These are phyloP conservation scores for Tragelaphus scriptus DNA, from an alignment of 2,113 vertebrate genomes.

Conservation along the genomic window DNA sequence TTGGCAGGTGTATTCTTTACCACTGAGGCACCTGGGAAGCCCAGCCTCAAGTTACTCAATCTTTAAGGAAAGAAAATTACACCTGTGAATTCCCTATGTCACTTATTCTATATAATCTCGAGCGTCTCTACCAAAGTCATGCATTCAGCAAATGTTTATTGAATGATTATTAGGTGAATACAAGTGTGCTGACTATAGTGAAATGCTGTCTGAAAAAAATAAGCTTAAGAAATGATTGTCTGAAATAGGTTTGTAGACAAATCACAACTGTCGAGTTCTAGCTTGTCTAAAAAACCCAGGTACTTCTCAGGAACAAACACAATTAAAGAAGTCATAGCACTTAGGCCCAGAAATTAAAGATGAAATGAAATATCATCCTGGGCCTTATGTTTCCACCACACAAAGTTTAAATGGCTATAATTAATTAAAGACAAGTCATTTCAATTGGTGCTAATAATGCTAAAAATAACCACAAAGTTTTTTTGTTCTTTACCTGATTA, in stretches of 20 bases:
- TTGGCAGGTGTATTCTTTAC: not conserved
- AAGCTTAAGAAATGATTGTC: constrained; percentile 23
- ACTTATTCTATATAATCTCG: constrained; percentile 39
- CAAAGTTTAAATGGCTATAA: constrained; percentile 10
- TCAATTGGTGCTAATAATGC: constrained; percentile 29
- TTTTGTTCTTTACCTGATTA: constrained; percentile 77
- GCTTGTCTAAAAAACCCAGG: not conserved
- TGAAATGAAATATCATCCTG: not conserved
- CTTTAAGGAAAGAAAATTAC: constrained; percentile 29
- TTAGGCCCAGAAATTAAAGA: constrained; percentile 31
- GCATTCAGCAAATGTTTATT: constrained; percentile 12
- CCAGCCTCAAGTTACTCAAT: constrained; percentile 15
- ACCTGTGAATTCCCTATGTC: not conserved
- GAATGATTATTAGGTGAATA: constrained; percentile 25
- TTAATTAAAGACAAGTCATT: constrained; percentile 42
- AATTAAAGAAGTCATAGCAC: constrained; percentile 36
- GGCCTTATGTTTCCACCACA: not conserved
- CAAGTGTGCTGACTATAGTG: not conserved
- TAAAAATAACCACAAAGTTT: not conserved
- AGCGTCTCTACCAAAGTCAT: constrained; percentile 8
- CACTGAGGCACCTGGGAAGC: not conserved
- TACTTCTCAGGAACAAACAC: not conserved
- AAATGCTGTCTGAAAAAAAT: not conserved
- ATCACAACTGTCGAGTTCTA: constrained; percentile 6
- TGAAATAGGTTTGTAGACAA: constrained; percentile 20